Base-by-base conservation (phyloP, 1,140 invertebrate species). In the Hyphantria cunea region DNA sequence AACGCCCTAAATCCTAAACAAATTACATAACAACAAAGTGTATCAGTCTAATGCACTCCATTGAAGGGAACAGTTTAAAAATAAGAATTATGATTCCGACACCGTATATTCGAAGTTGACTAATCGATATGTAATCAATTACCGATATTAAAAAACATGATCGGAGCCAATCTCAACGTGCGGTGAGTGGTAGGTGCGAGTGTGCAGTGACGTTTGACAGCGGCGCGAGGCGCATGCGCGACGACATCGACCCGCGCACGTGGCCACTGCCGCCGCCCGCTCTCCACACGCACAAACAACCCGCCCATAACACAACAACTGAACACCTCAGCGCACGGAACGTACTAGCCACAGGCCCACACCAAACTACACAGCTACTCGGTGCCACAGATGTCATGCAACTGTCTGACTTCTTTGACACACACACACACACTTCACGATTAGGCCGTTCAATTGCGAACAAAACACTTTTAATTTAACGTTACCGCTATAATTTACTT, bases 201-300 rank as follows among this genome's bases (percentile, higher is more conserved):
- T 55, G 51, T n/a, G 34, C 15, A 13, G 72, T 80, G 84, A 80
- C 76, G 70, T 77, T 74, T 80, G 64, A 63, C 58, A 56, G 62
- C 25, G 64, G 39, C 49, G 48, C 65, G 52, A n/a, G 17, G 70
- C 82, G 80, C 84, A 79, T 68, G 83, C 86, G 83, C 76, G 63
- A 64, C 66, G 42, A 14, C 66, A 89, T 89, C 86, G 86, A 89
- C 84, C 85, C 54, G 76, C 79, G 81, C 84, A 87, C 86, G 81
- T 86, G 83, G 73, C 71, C 70, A 63, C 58, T 25, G 17, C 17
- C 65, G 63, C 65, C 32, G 59, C 64, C 59, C 45, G 11, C 11
- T n/a, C 0, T n/a, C 17, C 9, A 54, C 72, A 86, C 78, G 77
- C 71, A 84, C 76, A 82, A 76, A 82, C 78, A 85, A 69, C 64